Percentiles rank a stretch among this genome's conserved stretches.
Evolutionary conservation across 2,113 vertebrate genomes (phyloP).

Genomic region (Calonectris borealis): DNA sequence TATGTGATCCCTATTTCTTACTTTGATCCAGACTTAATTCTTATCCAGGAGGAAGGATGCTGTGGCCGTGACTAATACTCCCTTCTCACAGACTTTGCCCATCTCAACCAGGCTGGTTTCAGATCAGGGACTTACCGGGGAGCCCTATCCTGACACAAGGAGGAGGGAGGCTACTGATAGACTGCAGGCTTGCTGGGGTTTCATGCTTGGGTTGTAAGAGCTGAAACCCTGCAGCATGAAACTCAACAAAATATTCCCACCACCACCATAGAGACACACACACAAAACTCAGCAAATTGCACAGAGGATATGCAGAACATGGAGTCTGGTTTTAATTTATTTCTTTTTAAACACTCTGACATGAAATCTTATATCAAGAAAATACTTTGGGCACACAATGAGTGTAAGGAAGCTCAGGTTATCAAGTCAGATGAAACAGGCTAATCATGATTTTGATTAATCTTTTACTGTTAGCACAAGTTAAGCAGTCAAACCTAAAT

Average conservation of each 20-base stretch:
- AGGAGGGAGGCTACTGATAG: background rate
- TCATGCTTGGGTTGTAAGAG: background rate
- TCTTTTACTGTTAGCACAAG: background rate
- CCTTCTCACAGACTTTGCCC: background rate
- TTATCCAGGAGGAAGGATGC: background rate
- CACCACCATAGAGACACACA: background rate
- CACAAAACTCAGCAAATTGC: background rate
- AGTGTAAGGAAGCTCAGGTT: background rate
- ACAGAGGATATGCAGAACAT: background rate
- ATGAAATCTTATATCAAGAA: background rate
- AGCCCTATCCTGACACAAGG: background rate
- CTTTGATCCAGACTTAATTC: background rate
- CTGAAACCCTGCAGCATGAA: background rate
- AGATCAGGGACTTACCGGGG: background rate
- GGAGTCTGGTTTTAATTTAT: background rate
- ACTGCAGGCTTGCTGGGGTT: background rate
- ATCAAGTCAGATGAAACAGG: background rate
- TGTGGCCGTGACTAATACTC: background rate
- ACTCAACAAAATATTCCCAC: background rate
- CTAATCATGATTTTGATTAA: background rate
- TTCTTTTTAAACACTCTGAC: background rate
- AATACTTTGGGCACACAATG: background rate
- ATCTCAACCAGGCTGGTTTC: background rate
- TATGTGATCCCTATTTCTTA: background rate
- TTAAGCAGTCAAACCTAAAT: background rate